phyloP scores from a whole-genome alignment of 2,888 invertebrate genomes.

The Parochlus steinenii region DNA sequence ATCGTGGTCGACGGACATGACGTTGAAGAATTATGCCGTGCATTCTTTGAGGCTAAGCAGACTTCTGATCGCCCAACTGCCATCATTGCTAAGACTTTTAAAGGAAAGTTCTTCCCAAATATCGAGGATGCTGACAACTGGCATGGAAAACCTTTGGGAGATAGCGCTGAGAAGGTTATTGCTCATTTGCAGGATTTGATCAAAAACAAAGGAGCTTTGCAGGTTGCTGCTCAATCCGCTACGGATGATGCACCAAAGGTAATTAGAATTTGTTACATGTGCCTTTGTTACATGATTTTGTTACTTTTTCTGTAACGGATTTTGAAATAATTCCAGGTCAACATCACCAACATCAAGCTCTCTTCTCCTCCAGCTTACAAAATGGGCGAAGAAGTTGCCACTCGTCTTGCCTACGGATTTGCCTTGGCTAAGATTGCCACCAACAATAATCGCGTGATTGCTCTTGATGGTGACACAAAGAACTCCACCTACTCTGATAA shows the following conservation, averaged over 20 bases:
- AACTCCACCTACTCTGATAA: conserved; percentile 96
- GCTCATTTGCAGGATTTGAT: conserved; percentile 49
- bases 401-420: conserved; percentile 85
- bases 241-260: conserved; percentile 53
- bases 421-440: conserved; percentile 77
- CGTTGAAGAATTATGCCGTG: conserved; percentile 77
- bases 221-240: conserved; percentile 45
- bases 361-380: conserved; percentile 71
- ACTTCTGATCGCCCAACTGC: conserved; percentile 78
- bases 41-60: conserved; percentile 61
- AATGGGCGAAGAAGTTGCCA: conserved; percentile 62
- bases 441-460: conserved; percentile 66
- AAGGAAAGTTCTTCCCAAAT: conserved; percentile 76
- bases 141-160: conserved; percentile 95
- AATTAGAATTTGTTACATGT: too few species aligned
- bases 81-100: conserved; percentile 87
- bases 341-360: conserved; percentile 54
- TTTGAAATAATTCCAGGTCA: too few species aligned
- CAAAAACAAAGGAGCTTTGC: conserved; percentile 45
- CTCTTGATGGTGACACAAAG: conserved; percentile 94
- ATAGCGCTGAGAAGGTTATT: conserved; percentile 52
- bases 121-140: conserved; percentile 91
- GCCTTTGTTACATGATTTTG: too few species aligned
- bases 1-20: conserved; percentile 94
- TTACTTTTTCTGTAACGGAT: too few species aligned